Percentiles rank a stretch among this genome's conserved stretches.
phyloP scores from a whole-genome alignment of 92 coral and sea anemone species.

The Zoanthus sociatus region DNA sequence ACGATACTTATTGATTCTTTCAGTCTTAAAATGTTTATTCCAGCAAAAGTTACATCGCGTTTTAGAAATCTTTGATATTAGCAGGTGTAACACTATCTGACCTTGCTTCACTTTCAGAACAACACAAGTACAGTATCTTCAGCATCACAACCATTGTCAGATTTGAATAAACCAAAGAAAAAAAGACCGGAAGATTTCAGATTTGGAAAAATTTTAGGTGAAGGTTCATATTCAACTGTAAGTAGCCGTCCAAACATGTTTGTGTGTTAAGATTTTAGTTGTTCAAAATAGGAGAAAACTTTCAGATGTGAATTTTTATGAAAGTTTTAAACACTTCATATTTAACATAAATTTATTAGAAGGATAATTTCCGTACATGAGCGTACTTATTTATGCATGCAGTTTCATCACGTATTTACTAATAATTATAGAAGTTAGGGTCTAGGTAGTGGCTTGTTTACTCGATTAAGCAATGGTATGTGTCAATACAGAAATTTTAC shows the following conservation, averaged over 20 bases:
- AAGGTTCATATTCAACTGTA: slow-evolving; percentile 98
- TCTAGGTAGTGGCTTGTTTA: too few relatives aligned
- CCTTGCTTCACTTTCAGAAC: slow-evolving; percentile 20
- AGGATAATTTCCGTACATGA: too few relatives aligned
- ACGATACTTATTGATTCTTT: too few relatives aligned
- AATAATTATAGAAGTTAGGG: too few relatives aligned
- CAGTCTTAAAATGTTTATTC: neutral
- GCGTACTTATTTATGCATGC: too few relatives aligned
- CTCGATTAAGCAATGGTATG: too few relatives aligned
- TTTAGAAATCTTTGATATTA: neutral
- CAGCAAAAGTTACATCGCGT: neutral
- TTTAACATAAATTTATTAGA: too few relatives aligned
- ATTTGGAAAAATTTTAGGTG: slow-evolving; percentile 97
- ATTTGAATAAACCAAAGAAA: slow-evolving; percentile 71
- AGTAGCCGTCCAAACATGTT: slow-evolving; percentile 36
- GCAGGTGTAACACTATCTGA: neutral
- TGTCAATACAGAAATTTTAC: too few relatives aligned
- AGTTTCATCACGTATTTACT: too few relatives aligned
- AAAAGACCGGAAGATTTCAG: slow-evolving; percentile 91
- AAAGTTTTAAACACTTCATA: neutral
- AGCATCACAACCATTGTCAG: slow-evolving; percentile 50
- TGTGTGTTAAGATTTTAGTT: neutral
- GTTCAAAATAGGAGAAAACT: too few relatives aligned
- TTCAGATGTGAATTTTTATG: neutral
- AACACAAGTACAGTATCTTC: slow-evolving; percentile 53